Conservation (phyloP, 1,140 invertebrate genomes). For the Drosophila tsacasi region DNA sequence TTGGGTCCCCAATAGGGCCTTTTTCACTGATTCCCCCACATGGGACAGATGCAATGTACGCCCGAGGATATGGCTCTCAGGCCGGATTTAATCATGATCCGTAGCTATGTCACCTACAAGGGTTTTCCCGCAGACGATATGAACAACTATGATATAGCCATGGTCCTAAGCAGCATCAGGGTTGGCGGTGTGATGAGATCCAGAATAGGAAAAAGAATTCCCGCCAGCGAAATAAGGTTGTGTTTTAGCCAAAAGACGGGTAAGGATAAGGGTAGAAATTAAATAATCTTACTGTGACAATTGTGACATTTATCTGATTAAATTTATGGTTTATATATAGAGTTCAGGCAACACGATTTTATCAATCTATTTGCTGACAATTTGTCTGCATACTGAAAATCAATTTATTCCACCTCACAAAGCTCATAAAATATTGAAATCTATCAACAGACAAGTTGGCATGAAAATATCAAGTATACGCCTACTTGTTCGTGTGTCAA, state of each 20-base stretch:
- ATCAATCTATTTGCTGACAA: constrained; percentile 2
- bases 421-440: constrained; percentile 18
- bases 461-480: constrained; percentile 32
- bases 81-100: constrained; percentile 41
- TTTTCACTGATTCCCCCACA: not conserved
- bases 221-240: constrained; percentile 24
- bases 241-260: constrained; percentile 43
- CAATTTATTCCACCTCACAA: constrained; percentile 17
- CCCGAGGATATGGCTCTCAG: constrained; percentile 44
- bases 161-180: constrained; percentile 37
- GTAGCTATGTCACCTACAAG: constrained; percentile 31
- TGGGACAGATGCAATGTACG: constrained; percentile 47
- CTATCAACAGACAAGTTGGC: constrained; percentile 13
- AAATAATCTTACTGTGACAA: not conserved
- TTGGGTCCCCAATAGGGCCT: not conserved
- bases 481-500: not conserved
- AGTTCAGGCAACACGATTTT: not conserved
- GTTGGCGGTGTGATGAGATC: constrained; percentile 31
- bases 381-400: constrained; percentile 12
- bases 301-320: not conserved
- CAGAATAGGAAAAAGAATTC: constrained; percentile 22
- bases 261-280: constrained; percentile 18
- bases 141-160: constrained; percentile 27
- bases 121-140: not conserved
- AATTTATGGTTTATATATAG: not conserved